These are phyloP conservation scores for Halocynthia aurantium DNA, from an alignment of 23 tunicate species.

Conservation along the genomic window DNA sequence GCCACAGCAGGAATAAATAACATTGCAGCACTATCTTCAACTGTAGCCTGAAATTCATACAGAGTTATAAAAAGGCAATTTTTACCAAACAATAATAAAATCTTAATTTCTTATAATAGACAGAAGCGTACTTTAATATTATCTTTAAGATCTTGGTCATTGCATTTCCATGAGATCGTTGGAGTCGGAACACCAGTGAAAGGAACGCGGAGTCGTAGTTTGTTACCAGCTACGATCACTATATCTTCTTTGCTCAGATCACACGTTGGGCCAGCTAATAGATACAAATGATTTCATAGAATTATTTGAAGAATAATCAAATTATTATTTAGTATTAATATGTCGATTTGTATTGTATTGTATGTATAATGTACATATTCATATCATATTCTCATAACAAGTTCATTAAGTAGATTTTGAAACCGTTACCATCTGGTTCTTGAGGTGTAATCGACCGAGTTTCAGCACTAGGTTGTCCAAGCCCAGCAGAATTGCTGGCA, in stretches of 20 bases:
- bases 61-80: not conserved
- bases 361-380: too few relatives aligned
- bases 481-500: conserved; percentile 79
- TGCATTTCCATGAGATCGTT: conserved; percentile 57
- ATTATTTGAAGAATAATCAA: too few relatives aligned
- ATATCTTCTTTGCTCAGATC: conserved; percentile 38
- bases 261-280: conserved; percentile 61
- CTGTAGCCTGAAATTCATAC: conserved; percentile 39
- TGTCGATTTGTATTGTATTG: too few relatives aligned
- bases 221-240: conserved; percentile 69
- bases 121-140: conserved; percentile 46
- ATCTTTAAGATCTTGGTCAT: conserved; percentile 65
- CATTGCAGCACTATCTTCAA: conserved; percentile 50
- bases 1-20: conserved; percentile 54
- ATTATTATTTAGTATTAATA: too few relatives aligned
- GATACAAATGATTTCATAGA: too few relatives aligned
- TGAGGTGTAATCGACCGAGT: conserved; percentile 47
- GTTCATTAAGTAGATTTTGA: not conserved
- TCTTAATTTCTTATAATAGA: not conserved
- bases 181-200: conserved; percentile 76
- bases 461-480: conserved; percentile 55
- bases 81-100: not conserved
- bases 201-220: conserved; percentile 62
- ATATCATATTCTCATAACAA: too few relatives aligned
- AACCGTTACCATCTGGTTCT: conserved; percentile 63